Conservation (phyloP, 2,113 vertebrate species). For the Mus spicilegus region DNA sequence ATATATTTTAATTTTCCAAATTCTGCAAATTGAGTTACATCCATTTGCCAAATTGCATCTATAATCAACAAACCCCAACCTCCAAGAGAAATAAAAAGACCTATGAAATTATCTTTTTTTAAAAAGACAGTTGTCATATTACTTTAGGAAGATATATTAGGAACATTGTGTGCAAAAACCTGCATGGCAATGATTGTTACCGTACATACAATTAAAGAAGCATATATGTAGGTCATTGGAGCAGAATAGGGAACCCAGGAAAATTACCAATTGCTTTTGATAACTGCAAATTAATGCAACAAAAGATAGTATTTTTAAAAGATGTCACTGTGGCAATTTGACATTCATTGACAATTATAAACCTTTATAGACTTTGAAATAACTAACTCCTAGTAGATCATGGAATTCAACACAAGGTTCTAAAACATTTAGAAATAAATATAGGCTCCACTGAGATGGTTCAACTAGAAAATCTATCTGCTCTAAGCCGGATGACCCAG, state of each 20-base stretch:
- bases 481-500: too few species aligned
- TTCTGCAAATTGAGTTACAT: too few species aligned
- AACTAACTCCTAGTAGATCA: not conserved
- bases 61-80: not conserved
- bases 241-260: not conserved
- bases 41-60: not conserved
- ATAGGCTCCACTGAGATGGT: not conserved
- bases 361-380: not conserved
- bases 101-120: not conserved
- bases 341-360: not conserved
- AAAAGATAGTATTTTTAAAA: not conserved
- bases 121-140: not conserved
- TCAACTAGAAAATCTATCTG: too few species aligned
- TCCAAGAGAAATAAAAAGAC: not conserved
- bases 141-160: not conserved
- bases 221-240: not conserved
- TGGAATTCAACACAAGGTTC: not conserved
- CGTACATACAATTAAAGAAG: too few species aligned
- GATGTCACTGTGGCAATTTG: not conserved
- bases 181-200: not conserved
- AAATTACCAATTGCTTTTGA: not conserved
- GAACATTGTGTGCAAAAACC: not conserved
- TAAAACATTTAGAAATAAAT: not conserved
- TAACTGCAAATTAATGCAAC: not conserved
- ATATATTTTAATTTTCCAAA: too few species aligned